phyloP scores from a whole-genome alignment of 1,140 invertebrate genomes.

The Eurytemora carolleeae region DNA sequence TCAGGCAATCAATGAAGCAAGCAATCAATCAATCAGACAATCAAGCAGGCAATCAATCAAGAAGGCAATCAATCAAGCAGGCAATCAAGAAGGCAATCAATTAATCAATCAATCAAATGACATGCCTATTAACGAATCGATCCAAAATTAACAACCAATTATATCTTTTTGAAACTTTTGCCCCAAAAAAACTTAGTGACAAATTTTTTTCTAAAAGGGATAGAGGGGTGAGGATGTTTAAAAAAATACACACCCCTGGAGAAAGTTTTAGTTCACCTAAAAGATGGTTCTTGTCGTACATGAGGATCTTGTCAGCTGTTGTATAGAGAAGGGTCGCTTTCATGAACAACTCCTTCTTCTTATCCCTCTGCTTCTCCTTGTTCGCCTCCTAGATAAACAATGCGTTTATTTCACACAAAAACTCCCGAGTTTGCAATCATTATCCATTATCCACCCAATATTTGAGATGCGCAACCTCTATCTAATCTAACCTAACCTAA shows the following conservation, averaged over 20 bases:
- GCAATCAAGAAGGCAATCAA: no score
- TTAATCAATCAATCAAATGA: no score
- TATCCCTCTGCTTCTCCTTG: conserved; percentile 84
- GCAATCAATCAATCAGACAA: no score
- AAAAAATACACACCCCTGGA: background rate
- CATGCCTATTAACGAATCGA: no score
- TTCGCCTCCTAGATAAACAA: conserved; percentile 95
- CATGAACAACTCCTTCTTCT: conserved; percentile 79
- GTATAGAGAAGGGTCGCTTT: conserved; percentile 94
- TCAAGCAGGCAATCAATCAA: no score
- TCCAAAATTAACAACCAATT: conserved; percentile 33
- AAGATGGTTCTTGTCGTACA: conserved; percentile 66
- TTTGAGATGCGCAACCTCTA: background rate
- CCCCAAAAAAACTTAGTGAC: conserved; percentile 10
- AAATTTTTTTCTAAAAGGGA: conserved; percentile 11
- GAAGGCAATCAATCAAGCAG: no score
- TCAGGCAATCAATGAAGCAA: no score
- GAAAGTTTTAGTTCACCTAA: conserved; percentile 1
- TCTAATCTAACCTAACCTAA: background rate
- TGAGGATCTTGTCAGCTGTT: conserved; percentile 96
- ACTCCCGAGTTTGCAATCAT: conserved; percentile 37
- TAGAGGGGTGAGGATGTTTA: background rate
- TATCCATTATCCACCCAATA: background rate
- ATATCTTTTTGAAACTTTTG: conserved; percentile 1
- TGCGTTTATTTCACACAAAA: conserved; percentile 48